Base-by-base conservation (phyloP, 2,113 vertebrate species). In the Scytalopus superciliaris region DNA sequence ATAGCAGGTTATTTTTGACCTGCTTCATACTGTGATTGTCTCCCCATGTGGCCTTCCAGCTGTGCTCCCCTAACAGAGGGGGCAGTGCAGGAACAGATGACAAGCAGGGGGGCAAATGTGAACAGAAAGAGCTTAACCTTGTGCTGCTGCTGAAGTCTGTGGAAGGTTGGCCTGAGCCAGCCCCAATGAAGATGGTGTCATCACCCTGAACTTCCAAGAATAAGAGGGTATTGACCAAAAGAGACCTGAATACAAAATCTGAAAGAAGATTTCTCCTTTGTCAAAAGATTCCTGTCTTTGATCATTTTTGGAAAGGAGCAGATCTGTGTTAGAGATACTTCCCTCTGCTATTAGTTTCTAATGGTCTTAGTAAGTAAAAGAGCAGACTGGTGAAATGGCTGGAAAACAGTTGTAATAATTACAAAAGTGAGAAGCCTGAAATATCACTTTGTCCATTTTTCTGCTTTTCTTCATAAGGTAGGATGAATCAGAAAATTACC, bases 91-190 rank as follows among this genome's bases (percentile, higher is more conserved):
- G 18, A 37, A 8, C 12, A 64, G n/a, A 39, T 67, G 66, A 70
- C 42, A 63, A 3, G 14, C 6, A 21, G 7, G 8, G 14, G 25
- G 21, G 30, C 9, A 52, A 78, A 30, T 0, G 2, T 4, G 7
- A 12, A 45, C 19, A 68, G 28, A 62, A 57, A 25, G n/a, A 89
- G 31, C 55, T 84, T 64, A n/a, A 73, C 9, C 7, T 56, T 16
- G 2, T 30, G n/a, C 3, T 80, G 31, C 37, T 89, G 21, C 30
- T 67, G 49, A 82, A 60, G 16, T 10, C 35, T 40, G 7, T 63
- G 64, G 17, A 87, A 81, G 23, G 44, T 67, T 74, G 42, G 42
- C 14, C 19, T 53, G 12, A 91, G 50, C 8, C 19, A 80, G 15
- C 10, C 15, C 14, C 18, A 40, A 0, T 3, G 15, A 28, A 67